Conservation (phyloP, 2,113 vertebrate genomes). For the Chloropsis hardwickii region DNA sequence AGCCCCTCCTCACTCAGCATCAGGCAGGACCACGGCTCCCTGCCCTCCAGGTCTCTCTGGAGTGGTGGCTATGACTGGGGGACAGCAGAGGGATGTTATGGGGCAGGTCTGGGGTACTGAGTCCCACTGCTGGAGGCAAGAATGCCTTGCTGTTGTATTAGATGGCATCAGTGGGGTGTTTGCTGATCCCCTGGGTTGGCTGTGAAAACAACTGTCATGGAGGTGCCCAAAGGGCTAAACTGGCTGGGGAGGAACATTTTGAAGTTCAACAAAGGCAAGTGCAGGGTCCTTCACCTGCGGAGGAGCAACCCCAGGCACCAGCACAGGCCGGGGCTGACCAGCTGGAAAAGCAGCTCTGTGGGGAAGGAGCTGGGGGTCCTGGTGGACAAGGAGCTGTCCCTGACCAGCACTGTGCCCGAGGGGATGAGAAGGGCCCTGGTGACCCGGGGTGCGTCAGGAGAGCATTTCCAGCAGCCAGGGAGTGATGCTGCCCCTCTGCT, state of each 20-base stretch:
- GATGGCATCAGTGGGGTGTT: background rate
- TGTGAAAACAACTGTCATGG: background rate
- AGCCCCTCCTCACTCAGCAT: background rate
- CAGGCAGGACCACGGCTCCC: background rate
- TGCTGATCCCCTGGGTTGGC: background rate
- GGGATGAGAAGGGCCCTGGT: background rate
- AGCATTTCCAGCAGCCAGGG: background rate
- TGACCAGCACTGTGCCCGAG: background rate
- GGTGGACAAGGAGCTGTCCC: background rate
- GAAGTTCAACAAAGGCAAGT: background rate
- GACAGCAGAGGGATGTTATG: background rate
- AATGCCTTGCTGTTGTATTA: background rate
- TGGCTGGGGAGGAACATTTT: background rate
- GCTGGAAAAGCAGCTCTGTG: background rate
- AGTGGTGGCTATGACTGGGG: background rate
- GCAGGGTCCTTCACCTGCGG: fast-evolving
- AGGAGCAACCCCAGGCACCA: background rate
- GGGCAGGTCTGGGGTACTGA: background rate
- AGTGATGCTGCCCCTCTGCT: background rate
- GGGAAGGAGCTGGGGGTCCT: background rate
- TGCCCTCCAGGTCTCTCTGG: background rate
- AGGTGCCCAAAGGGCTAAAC: background rate
- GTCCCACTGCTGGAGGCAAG: background rate
- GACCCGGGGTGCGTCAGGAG: fast-evolving
- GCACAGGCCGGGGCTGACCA: fast-evolving